Percentiles rank a stretch among this genome's conserved stretches.
phyloP scores from a whole-genome alignment of 2,113 vertebrate species.

The Acanthochromis polyacanthus region DNA sequence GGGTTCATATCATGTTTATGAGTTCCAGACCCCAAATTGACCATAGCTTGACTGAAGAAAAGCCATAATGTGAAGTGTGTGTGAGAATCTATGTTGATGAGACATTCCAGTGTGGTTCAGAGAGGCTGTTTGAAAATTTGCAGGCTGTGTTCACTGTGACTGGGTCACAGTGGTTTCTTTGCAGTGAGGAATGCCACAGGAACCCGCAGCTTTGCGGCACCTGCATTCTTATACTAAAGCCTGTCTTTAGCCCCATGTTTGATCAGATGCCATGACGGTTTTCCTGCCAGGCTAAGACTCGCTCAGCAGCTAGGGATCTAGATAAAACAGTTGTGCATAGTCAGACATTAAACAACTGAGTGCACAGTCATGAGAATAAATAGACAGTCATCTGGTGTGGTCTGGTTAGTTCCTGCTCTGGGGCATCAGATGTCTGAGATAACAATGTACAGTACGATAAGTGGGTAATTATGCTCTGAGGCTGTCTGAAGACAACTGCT shows the following conservation, averaged over 20 bases:
- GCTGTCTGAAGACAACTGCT: slow-evolving; percentile 22
- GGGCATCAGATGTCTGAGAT: slow-evolving; percentile 37
- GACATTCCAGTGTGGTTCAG: slow-evolving; percentile 79
- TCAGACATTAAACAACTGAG: slow-evolving; percentile 51
- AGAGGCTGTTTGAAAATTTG: slow-evolving; percentile 57
- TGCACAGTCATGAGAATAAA: slow-evolving; percentile 40
- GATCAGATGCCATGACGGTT: slow-evolving; percentile 69
- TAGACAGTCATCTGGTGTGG: slow-evolving; percentile 43
- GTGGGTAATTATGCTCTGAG: slow-evolving; percentile 42
- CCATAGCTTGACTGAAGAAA: slow-evolving; percentile 42
- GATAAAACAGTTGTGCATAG: slow-evolving; percentile 48
- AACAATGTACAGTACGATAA: slow-evolving; percentile 43
- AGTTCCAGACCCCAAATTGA: slow-evolving; percentile 55
- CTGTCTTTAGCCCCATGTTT: slow-evolving; percentile 61
- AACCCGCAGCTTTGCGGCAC: slow-evolving; percentile 71
- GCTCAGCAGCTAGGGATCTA: slow-evolving; percentile 28
- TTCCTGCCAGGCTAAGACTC: slow-evolving; percentile 45
- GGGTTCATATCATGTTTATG: slow-evolving; percentile 23
- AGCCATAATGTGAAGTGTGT: slow-evolving; percentile 62
- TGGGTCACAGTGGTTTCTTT: slow-evolving; percentile 59
- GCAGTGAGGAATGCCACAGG: slow-evolving; percentile 70
- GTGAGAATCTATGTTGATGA: slow-evolving; percentile 68
- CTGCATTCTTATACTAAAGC: slow-evolving; percentile 73
- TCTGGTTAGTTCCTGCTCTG: slow-evolving; percentile 34
- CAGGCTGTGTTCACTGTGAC: slow-evolving; percentile 39